These are phyloP conservation scores for Leiothrix lutea DNA, from an alignment of 2,113 vertebrate genomes.

Conservation along the genomic window DNA sequence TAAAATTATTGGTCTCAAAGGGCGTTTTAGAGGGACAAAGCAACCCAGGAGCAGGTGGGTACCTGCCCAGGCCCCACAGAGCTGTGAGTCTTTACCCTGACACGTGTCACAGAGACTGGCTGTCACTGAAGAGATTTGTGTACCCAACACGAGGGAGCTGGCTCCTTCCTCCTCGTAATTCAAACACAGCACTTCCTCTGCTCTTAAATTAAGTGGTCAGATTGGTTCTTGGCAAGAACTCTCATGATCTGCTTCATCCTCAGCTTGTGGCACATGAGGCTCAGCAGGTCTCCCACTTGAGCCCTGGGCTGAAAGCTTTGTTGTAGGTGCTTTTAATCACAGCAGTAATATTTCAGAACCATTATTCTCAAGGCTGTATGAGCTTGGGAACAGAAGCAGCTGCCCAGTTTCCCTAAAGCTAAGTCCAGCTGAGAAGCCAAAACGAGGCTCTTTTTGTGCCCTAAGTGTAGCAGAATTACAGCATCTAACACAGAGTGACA, in stretches of 20 bases:
- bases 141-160: not conserved
- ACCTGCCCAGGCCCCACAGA: not conserved
- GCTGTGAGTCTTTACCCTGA: not conserved
- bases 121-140: not conserved
- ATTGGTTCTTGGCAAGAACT: not conserved
- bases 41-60: not conserved
- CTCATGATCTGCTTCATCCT: not conserved
- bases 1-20: not conserved
- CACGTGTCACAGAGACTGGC: not conserved
- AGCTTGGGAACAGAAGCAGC: not conserved
- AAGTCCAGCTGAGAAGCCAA: not conserved
- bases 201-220: conserved; percentile 5
- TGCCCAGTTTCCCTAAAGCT: not conserved
- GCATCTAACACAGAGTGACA: not conserved
- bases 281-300: not conserved
- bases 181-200: not conserved
- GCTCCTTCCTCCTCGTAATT: not conserved
- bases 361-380: not conserved
- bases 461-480: not conserved
- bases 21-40: not conserved
- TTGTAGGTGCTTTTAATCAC: not conserved
- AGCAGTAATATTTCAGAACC: not conserved
- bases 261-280: not conserved
- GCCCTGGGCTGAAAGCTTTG: not conserved
- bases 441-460: not conserved